Evolutionary conservation across 2,888 invertebrate species (phyloP), one percentile per base, ranked within the genome.

Genomic region (Agrochola lota): DNA sequence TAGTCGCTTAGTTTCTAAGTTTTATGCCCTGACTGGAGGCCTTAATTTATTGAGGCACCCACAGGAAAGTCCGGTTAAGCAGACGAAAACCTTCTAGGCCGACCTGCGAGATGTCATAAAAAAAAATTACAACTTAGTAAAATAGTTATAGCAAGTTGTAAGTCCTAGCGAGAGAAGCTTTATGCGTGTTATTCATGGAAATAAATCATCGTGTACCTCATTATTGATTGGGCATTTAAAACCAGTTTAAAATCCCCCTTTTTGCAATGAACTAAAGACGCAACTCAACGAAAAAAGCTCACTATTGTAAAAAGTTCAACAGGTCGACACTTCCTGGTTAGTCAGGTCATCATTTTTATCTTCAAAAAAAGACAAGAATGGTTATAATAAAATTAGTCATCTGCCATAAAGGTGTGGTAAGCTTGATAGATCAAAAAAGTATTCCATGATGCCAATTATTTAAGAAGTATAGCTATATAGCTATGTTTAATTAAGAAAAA

Each of bases 281-380:
- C 17, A n/a, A 15, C 11, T 17, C 3, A 6, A 63, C 6, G 0
- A 59, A 60, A 77, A 76, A 83, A 69, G 11, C 1, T 30, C 40
- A 8, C n/a, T n/a, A 46, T 55, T 55, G 59, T 55, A 80, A 83
- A 83, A 81, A 71, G 15, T 43, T 71, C 12, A 55, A 68, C 74
- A 35, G 52, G 66, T 70, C 40, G 35, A 0, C 0, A 74, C 63
- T 82, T 82, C 82, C 82, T 84, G 74, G 30, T 80, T 15, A 17
- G 30, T 30, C 4, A 2, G 15, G 20, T 60, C 60, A 74, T 67
- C 15, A 11, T 76, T 68, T 73, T 79, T 52, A 9, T 46, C 0
- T 9, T 0, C 35, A 35, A 26, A 62, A 17, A 26, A 62, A 17
- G 6, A n/a, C 12, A 20, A 66, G 15, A 57, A 78, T 70, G 9